A percentile compares a stretch with the other conserved stretches of the same genome.
phyloP scores from a whole-genome alignment of 2,113 vertebrate genomes.

The Phodopus roborovskii region DNA sequence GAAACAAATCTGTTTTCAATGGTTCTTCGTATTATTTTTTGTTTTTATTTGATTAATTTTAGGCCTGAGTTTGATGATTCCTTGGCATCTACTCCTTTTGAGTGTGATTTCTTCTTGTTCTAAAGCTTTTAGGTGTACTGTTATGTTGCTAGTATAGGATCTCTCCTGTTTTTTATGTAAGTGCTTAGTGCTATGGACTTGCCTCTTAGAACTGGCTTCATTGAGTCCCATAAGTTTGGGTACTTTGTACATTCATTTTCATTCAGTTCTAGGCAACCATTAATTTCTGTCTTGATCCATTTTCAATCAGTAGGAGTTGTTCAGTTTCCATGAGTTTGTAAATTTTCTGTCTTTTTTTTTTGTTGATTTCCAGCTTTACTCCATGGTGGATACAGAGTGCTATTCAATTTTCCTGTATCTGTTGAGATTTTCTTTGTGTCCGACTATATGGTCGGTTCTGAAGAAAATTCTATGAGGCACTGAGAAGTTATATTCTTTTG shows the following conservation, averaged over 20 bases:
- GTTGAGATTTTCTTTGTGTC: not conserved
- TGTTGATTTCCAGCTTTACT: not conserved
- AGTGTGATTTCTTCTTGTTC: not conserved
- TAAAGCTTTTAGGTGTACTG: not conserved
- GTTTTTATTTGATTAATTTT: not conserved
- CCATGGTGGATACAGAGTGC: not conserved
- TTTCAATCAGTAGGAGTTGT: not conserved
- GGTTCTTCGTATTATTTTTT: not conserved
- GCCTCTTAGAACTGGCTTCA: not conserved
- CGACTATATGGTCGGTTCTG: not conserved
- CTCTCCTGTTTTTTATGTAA: not conserved
- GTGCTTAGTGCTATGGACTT: not conserved
- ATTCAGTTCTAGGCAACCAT: not conserved
- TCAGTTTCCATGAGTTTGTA: not conserved
- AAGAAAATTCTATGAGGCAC: not conserved
- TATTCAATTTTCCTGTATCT: not conserved
- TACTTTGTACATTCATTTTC: not conserved
- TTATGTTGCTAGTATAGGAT: not conserved
- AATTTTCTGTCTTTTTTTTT: not conserved
- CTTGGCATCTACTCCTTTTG: not conserved
- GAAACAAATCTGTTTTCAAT: not conserved
- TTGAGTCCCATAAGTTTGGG: not conserved
- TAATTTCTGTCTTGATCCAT: not conserved
- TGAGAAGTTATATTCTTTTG: not conserved
- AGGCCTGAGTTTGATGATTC: not conserved